These are phyloP conservation scores for Drosophila kepulauana DNA, from an alignment of 1,140 invertebrate species.

Conservation along the genomic window DNA sequence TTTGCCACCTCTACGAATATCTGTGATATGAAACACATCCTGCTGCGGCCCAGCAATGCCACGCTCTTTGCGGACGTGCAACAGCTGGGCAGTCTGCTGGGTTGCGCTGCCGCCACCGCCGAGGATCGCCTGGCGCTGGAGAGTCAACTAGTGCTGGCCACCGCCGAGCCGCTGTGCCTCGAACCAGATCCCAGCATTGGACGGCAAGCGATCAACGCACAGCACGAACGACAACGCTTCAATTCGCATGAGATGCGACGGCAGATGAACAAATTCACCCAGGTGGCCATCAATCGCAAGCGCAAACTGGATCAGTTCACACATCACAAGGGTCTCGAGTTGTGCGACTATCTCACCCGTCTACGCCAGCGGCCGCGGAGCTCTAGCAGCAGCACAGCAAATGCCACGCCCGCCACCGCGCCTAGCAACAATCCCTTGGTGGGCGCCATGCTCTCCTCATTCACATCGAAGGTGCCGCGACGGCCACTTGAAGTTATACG, in stretches of 20 bases:
- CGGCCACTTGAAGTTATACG: slow-evolving; percentile 81
- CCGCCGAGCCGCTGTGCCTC: slow-evolving; percentile 93
- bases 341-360: slow-evolving; percentile 88
- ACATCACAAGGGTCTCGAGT: slow-evolving; percentile 91
- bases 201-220: slow-evolving; percentile 90
- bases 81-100: slow-evolving; percentile 65
- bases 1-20: slow-evolving; percentile 88
- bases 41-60: slow-evolving; percentile 94
- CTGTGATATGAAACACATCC: slow-evolving; percentile 93
- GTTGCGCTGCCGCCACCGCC: slow-evolving; percentile 85
- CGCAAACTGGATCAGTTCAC: slow-evolving; percentile 94
- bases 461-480: slow-evolving; percentile 79
- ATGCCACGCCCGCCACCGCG: slow-evolving; percentile 84
- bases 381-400: slow-evolving; percentile 52
- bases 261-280: slow-evolving; percentile 91
- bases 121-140: slow-evolving; percentile 93
- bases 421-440: slow-evolving; percentile 76
- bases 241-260: slow-evolving; percentile 91
- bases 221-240: slow-evolving; percentile 90
- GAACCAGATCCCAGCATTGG: slow-evolving; percentile 93
- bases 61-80: slow-evolving; percentile 86
- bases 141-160: slow-evolving; percentile 92
- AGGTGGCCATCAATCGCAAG: slow-evolving; percentile 93
- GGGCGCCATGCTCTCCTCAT: slow-evolving; percentile 82
- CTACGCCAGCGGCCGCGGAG: slow-evolving; percentile 76